Evolutionary conservation across 1,140 invertebrate genomes (phyloP).

Genomic region (Tigriopus japonicus): DNA sequence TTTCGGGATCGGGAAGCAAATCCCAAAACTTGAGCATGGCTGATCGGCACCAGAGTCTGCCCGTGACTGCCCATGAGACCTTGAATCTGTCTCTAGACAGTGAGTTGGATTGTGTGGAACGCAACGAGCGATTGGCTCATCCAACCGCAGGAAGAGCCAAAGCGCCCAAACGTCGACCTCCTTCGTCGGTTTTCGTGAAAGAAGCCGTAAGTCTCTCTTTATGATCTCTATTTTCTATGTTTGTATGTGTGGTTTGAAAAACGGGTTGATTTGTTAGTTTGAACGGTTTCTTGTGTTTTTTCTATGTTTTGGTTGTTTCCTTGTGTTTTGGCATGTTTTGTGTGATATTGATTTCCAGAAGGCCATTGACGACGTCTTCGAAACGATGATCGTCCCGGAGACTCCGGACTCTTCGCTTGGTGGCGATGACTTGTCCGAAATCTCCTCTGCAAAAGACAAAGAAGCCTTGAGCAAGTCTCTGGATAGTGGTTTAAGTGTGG

Average conservation of each 20-base stretch:
- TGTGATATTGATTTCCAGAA: not conserved
- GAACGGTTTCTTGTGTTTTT: not conserved
- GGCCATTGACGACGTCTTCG: too few species aligned
- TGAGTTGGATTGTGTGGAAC: constrained; percentile 35
- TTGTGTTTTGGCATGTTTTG: not conserved
- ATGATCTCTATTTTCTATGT: not conserved
- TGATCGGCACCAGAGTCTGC: too few species aligned
- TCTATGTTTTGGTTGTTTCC: too few species aligned
- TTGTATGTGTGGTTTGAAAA: not conserved
- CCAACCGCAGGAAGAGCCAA: constrained; percentile 40
- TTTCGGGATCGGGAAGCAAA: not conserved
- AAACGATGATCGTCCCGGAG: too few species aligned
- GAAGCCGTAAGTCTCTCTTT: constrained; percentile 18
- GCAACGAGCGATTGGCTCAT: constrained; percentile 37
- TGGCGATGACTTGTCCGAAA: too few species aligned
- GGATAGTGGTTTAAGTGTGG: too few species aligned
- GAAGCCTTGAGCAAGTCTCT: too few species aligned
- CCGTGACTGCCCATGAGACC: too few species aligned
- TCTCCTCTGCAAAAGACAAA: too few species aligned
- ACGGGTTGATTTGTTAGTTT: not conserved
- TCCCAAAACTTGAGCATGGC: constrained; percentile 6
- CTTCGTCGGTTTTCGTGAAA: constrained; percentile 31
- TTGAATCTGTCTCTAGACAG: constrained; percentile 3
- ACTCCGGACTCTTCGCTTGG: too few species aligned
- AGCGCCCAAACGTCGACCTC: constrained; percentile 40